Conservation (phyloP, 2,888 invertebrate genomes). For the Melanargia galathea region DNA sequence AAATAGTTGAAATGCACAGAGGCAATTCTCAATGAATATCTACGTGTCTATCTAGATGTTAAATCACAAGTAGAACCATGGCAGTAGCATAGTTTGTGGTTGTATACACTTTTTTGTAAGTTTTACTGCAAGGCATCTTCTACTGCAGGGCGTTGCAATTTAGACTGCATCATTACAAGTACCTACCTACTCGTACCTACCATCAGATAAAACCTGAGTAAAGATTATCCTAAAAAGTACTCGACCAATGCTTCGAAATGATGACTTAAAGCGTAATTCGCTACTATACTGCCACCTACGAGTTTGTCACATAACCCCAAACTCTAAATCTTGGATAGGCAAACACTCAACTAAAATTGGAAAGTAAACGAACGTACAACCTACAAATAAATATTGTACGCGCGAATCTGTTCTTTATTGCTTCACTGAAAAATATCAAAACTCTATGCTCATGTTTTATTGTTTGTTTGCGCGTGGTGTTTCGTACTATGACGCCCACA, state of each 20-base stretch:
- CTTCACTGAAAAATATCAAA: slow-evolving; percentile 21
- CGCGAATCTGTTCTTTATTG: slow-evolving; percentile 21
- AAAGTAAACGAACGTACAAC: slow-evolving; percentile 56
- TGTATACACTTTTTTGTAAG: too few species aligned
- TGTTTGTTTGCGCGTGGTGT: not conserved
- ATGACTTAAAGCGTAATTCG: slow-evolving; percentile 24
- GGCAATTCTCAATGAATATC: too few species aligned
- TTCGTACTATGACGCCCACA: slow-evolving; percentile 48
- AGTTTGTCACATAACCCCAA: slow-evolving; percentile 34
- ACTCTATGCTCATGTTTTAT: slow-evolving; percentile 20
- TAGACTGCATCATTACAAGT: not conserved
- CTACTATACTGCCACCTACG: slow-evolving; percentile 39
- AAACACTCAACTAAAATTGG: slow-evolving; percentile 59
- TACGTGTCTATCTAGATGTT: too few species aligned
- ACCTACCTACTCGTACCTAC: too few species aligned
- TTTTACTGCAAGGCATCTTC: too few species aligned
- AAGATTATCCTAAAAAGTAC: not conserved
- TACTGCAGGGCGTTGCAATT: not conserved
- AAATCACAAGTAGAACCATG: too few species aligned
- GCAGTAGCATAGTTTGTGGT: too few species aligned
- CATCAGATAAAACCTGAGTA: not conserved
- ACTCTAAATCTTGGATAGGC: slow-evolving; percentile 41
- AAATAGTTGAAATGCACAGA: too few species aligned
- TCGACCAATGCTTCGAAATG: too few species aligned
- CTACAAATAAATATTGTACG: slow-evolving; percentile 2